Conservation (phyloP, 2,888 invertebrate genomes). For the Cataglyphis rosenhaueri region DNA sequence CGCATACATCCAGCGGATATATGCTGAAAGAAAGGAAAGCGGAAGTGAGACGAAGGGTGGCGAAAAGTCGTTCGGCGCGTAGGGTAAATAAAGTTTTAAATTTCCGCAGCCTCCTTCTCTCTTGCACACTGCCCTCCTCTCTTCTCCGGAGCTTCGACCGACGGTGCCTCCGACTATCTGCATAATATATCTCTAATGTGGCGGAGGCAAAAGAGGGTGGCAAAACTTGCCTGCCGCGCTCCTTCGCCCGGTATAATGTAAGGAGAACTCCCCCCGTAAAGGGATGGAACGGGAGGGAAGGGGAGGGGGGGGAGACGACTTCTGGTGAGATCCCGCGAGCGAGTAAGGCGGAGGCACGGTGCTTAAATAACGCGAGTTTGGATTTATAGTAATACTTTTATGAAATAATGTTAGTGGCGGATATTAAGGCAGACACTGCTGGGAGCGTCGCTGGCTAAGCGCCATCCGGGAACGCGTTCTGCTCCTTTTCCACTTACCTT, state of each 20-base stretch:
- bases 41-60: slow-evolving; percentile 34
- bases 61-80: slow-evolving; percentile 74
- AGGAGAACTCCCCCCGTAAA: slow-evolving; percentile 64
- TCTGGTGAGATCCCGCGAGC: slow-evolving; percentile 41
- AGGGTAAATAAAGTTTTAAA: slow-evolving; percentile 84
- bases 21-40: slow-evolving; percentile 43
- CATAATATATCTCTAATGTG: slow-evolving; percentile 83
- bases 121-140: slow-evolving; percentile 57
- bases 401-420: slow-evolving; percentile 86
- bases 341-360: slow-evolving; percentile 70
- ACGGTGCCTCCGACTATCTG: slow-evolving; percentile 56
- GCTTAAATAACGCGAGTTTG: slow-evolving; percentile 85
- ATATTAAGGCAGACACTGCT: slow-evolving; percentile 85
- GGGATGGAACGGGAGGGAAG: slow-evolving; percentile 30
- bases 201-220: slow-evolving; percentile 78
- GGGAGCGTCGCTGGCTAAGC: slow-evolving; percentile 76
- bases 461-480: slow-evolving; percentile 66
- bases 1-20: slow-evolving; percentile 59
- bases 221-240: slow-evolving; percentile 77
- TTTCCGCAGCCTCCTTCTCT: slow-evolving; percentile 80
- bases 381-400: slow-evolving; percentile 86
- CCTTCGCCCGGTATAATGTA: slow-evolving; percentile 75
- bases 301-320: slow-evolving; percentile 23
- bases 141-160: slow-evolving; percentile 41
- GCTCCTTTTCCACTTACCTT: slow-evolving; percentile 6